Conservation (phyloP, 2,797 vertebrate genomes). For the Acanthurus lineatus region DNA sequence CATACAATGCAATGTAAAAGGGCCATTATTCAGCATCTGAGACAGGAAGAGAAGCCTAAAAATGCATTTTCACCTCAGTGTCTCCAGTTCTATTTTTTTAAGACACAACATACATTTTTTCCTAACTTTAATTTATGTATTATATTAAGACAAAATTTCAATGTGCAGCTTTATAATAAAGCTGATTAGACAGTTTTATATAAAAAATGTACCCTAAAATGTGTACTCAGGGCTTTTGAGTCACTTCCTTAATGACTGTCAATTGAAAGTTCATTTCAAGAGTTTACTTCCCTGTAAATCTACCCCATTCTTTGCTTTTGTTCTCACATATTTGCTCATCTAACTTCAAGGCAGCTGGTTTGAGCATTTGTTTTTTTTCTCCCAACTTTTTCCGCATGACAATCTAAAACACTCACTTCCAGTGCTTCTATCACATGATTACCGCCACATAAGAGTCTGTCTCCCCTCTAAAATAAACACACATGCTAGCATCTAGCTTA, state of each 20-base stretch:
- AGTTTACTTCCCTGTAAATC: neutral
- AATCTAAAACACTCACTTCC: constrained; percentile 18
- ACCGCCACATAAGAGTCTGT: neutral
- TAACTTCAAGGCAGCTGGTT: neutral
- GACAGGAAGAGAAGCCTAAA: neutral
- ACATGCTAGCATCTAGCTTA: constrained; percentile 42
- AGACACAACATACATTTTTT: neutral
- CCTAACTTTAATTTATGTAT: neutral
- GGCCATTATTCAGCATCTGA: constrained; percentile 7
- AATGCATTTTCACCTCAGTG: neutral
- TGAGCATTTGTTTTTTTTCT: neutral
- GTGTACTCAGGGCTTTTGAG: neutral
- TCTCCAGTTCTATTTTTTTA: neutral
- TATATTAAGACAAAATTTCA: neutral
- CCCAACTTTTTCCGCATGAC: neutral
- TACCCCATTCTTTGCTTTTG: neutral
- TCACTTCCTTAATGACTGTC: neutral
- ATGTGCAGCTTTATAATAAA: neutral
- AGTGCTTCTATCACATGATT: constrained; percentile 39
- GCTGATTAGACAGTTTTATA: too few species aligned
- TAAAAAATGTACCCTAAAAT: too few species aligned
- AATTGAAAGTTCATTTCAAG: neutral
- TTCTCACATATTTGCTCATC: neutral
- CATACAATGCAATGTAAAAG: neutral
- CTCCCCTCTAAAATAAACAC: constrained; percentile 18